Evolutionary conservation across 2,888 invertebrate genomes (phyloP).

Genomic region (Norana najaformis): DNA sequence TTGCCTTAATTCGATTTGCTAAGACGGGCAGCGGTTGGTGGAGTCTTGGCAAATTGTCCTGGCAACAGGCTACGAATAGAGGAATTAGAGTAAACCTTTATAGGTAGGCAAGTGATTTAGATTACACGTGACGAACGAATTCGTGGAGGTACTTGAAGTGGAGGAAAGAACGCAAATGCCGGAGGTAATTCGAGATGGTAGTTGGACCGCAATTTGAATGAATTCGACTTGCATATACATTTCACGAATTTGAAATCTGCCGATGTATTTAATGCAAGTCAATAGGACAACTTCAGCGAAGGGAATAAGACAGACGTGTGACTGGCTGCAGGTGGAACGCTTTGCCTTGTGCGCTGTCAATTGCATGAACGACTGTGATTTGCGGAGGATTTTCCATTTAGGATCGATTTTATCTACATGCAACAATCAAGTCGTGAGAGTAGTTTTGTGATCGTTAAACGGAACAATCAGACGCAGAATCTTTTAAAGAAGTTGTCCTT

Average conservation of each 20-base stretch:
- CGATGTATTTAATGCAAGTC: neutral
- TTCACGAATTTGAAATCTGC: neutral
- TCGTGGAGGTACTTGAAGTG: neutral
- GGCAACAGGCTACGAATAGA: neutral
- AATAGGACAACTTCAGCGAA: neutral
- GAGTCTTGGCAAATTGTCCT: neutral
- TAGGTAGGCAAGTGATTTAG: neutral
- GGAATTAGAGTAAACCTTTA: too few relatives aligned
- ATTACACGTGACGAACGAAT: neutral
- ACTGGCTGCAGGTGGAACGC: neutral
- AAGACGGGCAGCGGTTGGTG: neutral
- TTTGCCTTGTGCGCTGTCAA: neutral
- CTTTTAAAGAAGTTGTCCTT: neutral
- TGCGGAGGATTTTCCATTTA: too few relatives aligned
- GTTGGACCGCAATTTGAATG: neutral
- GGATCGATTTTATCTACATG: neutral
- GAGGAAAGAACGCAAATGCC: neutral
- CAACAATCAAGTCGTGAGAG: neutral
- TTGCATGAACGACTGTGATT: neutral
- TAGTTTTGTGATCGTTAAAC: neutral
- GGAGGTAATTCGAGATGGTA: neutral
- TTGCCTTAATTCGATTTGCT: neutral
- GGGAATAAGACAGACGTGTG: neutral
- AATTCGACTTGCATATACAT: neutral
- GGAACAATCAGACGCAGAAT: neutral